A percentile compares a stretch with the other conserved stretches of the same genome.
phyloP scores from a whole-genome alignment of 2,113 vertebrate genomes.

The Plestiodon gilberti region DNA sequence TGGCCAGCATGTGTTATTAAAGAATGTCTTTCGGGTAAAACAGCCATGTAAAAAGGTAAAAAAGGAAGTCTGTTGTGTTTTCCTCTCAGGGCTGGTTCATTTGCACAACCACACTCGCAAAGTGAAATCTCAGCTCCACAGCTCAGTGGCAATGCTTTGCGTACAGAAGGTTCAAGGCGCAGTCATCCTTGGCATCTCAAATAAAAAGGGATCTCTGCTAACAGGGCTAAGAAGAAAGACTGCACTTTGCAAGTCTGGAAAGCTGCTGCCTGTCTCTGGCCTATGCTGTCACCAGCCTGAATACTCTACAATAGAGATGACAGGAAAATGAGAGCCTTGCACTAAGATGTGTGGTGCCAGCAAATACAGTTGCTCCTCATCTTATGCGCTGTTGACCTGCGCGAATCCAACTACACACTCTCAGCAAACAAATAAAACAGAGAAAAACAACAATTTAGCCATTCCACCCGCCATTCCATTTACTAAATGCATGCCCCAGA shows the following conservation, averaged over 20 bases:
- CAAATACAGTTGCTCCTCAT: too few species aligned
- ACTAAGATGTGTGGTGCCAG: not conserved
- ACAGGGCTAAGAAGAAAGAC: not conserved
- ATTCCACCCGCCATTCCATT: too few species aligned
- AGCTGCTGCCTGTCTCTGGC: not conserved
- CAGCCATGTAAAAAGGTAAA: too few species aligned
- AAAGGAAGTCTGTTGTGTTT: too few species aligned
- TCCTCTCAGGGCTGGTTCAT: not conserved
- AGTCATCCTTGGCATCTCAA: not conserved
- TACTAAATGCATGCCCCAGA: too few species aligned
- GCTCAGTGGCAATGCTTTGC: not conserved
- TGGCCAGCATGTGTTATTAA: too few species aligned
- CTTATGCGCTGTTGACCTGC: too few species aligned
- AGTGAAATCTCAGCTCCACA: not conserved
- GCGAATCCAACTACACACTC: too few species aligned
- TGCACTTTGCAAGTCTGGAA: too few species aligned
- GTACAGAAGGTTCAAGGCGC: not conserved
- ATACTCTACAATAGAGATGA: not conserved
- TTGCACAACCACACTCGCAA: not conserved
- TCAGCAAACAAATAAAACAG: too few species aligned
- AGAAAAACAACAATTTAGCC: not conserved
- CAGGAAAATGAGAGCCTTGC: not conserved
- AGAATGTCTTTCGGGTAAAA: too few species aligned
- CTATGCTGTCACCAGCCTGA: not conserved
- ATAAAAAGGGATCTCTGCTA: not conserved